A percentile compares a stretch with the other conserved stretches of the same genome.
phyloP scores from a whole-genome alignment of 2,888 invertebrate genomes.

The Drosophila prostipennis region DNA sequence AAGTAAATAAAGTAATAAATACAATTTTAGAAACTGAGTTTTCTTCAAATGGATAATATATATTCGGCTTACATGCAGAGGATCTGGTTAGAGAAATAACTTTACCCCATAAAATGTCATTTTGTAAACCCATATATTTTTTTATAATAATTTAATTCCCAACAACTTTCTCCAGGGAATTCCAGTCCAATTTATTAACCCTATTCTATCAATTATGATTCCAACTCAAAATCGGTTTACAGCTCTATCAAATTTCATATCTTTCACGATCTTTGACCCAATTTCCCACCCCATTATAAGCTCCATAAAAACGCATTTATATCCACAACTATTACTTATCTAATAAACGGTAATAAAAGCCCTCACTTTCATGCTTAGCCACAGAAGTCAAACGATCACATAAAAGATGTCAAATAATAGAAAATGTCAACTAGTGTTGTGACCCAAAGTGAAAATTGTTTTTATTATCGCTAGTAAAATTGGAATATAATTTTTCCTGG shows the following conservation, averaged over 20 bases:
- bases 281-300: slow-evolving; percentile 6
- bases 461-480: slow-evolving; percentile 70
- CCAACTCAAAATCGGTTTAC: slow-evolving; percentile 25
- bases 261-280: slow-evolving; percentile 37
- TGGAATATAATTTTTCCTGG: slow-evolving; percentile 32
- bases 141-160: background rate
- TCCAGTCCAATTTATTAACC: background rate
- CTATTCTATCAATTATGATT: slow-evolving; percentile 28
- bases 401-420: slow-evolving; percentile 15
- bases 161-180: slow-evolving; percentile 16
- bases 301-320: slow-evolving; percentile 24
- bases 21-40: background rate
- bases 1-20: background rate
- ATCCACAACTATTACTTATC: slow-evolving; percentile 41
- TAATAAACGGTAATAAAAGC: slow-evolving; percentile 35
- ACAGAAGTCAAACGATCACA: slow-evolving; percentile 38
- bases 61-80: background rate
- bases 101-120: no score
- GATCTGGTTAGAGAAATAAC: no score
- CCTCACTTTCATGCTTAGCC: slow-evolving; percentile 26
- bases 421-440: slow-evolving; percentile 55
- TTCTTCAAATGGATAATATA: background rate
- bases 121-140: background rate
- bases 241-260: slow-evolving; percentile 39
- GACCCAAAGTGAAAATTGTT: slow-evolving; percentile 71